Percentiles rank a stretch among this genome's conserved stretches.
These are phyloP conservation scores for Epinephelus awoara DNA, from an alignment of 2,797 vertebrate genomes.

Conservation along the genomic window DNA sequence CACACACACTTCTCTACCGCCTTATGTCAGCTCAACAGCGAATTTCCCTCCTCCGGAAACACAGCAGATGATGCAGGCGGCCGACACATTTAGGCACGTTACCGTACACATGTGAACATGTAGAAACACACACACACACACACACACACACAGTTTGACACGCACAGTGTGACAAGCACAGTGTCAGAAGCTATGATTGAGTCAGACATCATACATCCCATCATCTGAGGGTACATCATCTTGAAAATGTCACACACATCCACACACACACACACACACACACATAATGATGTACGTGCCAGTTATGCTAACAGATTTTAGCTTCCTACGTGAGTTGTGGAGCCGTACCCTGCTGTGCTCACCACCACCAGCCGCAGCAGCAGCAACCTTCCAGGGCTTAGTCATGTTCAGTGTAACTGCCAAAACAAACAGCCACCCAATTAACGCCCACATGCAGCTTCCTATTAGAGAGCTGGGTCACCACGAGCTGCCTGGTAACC, in stretches of 20 bases:
- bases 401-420: constrained; percentile 15
- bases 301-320: constrained; percentile 41
- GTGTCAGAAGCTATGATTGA: constrained; percentile 31
- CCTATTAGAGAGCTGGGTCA: constrained; percentile 32
- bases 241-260: constrained; percentile 5
- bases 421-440: constrained; percentile 31
- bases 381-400: constrained; percentile 20
- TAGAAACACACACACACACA: constrained; percentile 20
- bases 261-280: neutral
- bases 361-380: neutral
- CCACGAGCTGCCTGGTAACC: constrained; percentile 16
- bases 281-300: constrained; percentile 17
- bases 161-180: neutral
- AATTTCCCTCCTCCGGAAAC: constrained; percentile 50
- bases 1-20: constrained; percentile 22
- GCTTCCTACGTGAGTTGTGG: constrained; percentile 37
- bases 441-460: constrained; percentile 27
- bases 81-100: constrained; percentile 47
- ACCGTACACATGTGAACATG: constrained; percentile 23
- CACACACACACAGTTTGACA: neutral
- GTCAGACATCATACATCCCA: constrained; percentile 46
- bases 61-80: constrained; percentile 62
- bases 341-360: constrained; percentile 29
- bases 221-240: constrained; percentile 18
- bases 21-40: constrained; percentile 60